Conservation (phyloP, 1,140 invertebrate genomes). For the Augochlora pura region DNA sequence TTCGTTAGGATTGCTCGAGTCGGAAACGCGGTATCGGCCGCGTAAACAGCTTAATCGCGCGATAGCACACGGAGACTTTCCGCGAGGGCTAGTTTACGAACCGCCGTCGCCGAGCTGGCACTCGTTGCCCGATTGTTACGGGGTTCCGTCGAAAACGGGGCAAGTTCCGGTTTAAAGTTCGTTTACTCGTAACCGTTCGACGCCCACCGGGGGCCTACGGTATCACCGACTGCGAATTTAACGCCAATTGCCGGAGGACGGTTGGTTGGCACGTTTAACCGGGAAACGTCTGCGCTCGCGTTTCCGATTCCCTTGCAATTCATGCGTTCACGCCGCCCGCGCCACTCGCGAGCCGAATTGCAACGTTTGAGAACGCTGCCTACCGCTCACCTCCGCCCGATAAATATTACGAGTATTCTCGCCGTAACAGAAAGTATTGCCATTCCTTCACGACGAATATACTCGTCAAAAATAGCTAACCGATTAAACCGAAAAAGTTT, state of each 20-base stretch:
- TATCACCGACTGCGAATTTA: not conserved
- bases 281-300: not conserved
- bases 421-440: no score
- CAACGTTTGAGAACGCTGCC: not conserved
- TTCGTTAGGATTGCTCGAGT: conserved; percentile 48
- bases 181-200: not conserved
- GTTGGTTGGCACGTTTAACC: not conserved
- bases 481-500: no score
- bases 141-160: conserved; percentile 13
- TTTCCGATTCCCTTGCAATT: not conserved
- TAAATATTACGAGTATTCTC: no score
- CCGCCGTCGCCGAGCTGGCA: no score
- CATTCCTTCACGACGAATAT: no score
- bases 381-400: no score
- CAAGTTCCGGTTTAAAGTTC: conserved; percentile 23
- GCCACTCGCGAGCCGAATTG: no score
- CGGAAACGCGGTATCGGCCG: conserved; percentile 44
- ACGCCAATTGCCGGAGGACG: not conserved
- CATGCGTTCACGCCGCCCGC: no score
- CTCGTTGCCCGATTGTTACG: not conserved
- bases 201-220: not conserved
- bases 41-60: conserved; percentile 50
- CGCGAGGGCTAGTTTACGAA: not conserved
- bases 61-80: conserved; percentile 28
- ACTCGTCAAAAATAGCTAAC: no score